phyloP scores from a whole-genome alignment of 2,797 vertebrate genomes.

The Sebastiscus albofasciatus region DNA sequence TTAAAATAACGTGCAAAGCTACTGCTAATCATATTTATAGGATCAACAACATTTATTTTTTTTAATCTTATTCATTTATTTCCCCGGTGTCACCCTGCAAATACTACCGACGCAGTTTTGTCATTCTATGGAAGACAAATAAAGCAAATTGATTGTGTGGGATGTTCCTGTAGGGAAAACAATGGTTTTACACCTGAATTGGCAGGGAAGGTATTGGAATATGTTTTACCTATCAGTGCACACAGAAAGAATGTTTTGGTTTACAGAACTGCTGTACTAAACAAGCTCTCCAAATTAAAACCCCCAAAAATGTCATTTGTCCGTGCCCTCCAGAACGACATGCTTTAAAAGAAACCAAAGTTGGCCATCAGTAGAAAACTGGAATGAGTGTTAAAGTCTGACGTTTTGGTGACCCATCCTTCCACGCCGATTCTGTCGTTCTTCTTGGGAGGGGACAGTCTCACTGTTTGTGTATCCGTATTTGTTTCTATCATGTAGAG shows the following conservation, averaged over 20 bases:
- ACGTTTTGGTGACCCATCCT: too few relatives aligned
- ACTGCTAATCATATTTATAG: not conserved
- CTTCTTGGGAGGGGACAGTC: too few relatives aligned
- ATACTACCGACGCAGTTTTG: not conserved
- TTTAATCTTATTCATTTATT: not conserved
- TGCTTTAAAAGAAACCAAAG: not conserved
- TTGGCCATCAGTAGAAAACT: too few relatives aligned
- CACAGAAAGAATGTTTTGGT: not conserved
- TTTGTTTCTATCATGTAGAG: too few relatives aligned
- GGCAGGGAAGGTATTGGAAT: not conserved
- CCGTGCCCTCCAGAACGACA: too few relatives aligned
- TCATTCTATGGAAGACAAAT: not conserved
- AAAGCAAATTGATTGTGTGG: not conserved
- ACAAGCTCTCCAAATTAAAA: not conserved
- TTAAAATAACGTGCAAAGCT: not conserved
- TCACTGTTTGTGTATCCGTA: too few relatives aligned
- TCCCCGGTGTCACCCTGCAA: not conserved
- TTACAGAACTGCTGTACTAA: not conserved
- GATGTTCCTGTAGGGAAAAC: not conserved
- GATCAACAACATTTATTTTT: not conserved
- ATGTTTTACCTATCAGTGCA: not conserved
- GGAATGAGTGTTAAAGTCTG: too few relatives aligned
- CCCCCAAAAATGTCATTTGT: not conserved
- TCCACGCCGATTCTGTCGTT: too few relatives aligned
- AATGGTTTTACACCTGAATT: slow-evolving; percentile 6